These are phyloP conservation scores for Scarus forsteni DNA, from an alignment of 2,797 vertebrate species.

Conservation along the genomic window DNA sequence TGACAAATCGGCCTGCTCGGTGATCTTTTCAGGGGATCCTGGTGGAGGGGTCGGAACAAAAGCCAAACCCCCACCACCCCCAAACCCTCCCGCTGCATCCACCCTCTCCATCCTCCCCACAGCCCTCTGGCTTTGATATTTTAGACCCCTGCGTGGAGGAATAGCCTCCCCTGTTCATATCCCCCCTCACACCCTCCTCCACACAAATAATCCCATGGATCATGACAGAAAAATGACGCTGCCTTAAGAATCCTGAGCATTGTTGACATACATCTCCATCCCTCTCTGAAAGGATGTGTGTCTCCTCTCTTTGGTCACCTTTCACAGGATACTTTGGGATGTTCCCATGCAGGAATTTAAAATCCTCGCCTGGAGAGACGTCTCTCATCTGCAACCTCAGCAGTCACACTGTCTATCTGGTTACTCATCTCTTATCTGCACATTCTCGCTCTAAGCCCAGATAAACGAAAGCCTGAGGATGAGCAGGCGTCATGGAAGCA, in stretches of 20 bases:
- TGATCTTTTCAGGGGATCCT: slow-evolving; percentile 87
- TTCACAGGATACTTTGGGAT: slow-evolving; percentile 34
- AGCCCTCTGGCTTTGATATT: slow-evolving; percentile 85
- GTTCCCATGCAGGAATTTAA: slow-evolving; percentile 33
- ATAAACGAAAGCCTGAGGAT: slow-evolving; percentile 65
- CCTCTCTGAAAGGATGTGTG: slow-evolving; percentile 50
- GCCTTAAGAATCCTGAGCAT: slow-evolving; percentile 51
- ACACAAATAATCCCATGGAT: slow-evolving; percentile 77
- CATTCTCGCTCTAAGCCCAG: slow-evolving; percentile 49
- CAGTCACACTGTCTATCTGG: slow-evolving; percentile 43
- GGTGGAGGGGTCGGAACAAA: slow-evolving; percentile 84
- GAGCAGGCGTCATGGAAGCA: slow-evolving; percentile 55
- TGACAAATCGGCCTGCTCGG: slow-evolving; percentile 84
- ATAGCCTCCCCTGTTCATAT: slow-evolving; percentile 63
- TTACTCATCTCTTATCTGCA: slow-evolving; percentile 67
- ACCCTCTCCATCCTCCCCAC: slow-evolving; percentile 73
- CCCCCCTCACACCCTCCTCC: slow-evolving; percentile 52
- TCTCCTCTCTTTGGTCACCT: slow-evolving; percentile 34
- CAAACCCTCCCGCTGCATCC: slow-evolving; percentile 62
- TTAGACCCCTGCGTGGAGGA: slow-evolving; percentile 83
- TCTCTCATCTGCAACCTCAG: slow-evolving; percentile 26
- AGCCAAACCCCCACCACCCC: slow-evolving; percentile 62
- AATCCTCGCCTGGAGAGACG: not conserved
- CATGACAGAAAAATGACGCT: slow-evolving; percentile 79
- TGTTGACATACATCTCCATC: slow-evolving; percentile 52